Percentiles rank a stretch among this genome's conserved stretches.
phyloP scores from a whole-genome alignment of 1,140 invertebrate species.

The Procambarus virginalis region DNA sequence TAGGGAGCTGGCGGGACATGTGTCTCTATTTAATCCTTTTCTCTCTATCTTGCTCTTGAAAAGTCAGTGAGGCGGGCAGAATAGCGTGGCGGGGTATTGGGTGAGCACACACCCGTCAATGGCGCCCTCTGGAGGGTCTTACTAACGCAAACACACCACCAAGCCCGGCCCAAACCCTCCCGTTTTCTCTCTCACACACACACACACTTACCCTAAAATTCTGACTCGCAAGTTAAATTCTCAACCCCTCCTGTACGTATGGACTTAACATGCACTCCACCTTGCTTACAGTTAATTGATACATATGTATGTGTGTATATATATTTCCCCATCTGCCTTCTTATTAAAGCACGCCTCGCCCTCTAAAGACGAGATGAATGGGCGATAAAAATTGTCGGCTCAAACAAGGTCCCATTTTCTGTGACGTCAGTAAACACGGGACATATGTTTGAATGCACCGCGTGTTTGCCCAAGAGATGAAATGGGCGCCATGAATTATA shows the following conservation, averaged over 20 bases:
- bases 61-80: constrained; percentile 47
- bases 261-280: no score
- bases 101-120: constrained; percentile 45
- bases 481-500: constrained; percentile 65
- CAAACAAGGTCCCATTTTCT: constrained; percentile 56
- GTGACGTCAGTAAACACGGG: constrained; percentile 55
- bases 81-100: constrained; percentile 36
- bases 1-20: not conserved
- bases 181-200: not conserved
- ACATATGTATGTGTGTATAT: no score
- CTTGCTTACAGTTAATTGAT: no score
- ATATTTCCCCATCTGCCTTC: no score
- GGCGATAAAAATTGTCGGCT: constrained; percentile 12
- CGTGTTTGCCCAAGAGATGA: constrained; percentile 58
- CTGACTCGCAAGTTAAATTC: no score
- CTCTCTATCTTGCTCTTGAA: constrained; percentile 41
- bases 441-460: constrained; percentile 63
- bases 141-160: constrained; percentile 45
- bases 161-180: not conserved
- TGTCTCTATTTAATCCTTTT: constrained; percentile 58
- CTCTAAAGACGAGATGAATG: not conserved
- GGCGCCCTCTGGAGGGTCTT: constrained; percentile 20
- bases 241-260: no score
- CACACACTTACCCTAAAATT: no score
- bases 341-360: not conserved